A percentile compares a stretch with the other conserved stretches of the same genome.
These are phyloP conservation scores for Tauraco hartlaubi DNA, from an alignment of 2,797 vertebrate genomes.

Conservation along the genomic window DNA sequence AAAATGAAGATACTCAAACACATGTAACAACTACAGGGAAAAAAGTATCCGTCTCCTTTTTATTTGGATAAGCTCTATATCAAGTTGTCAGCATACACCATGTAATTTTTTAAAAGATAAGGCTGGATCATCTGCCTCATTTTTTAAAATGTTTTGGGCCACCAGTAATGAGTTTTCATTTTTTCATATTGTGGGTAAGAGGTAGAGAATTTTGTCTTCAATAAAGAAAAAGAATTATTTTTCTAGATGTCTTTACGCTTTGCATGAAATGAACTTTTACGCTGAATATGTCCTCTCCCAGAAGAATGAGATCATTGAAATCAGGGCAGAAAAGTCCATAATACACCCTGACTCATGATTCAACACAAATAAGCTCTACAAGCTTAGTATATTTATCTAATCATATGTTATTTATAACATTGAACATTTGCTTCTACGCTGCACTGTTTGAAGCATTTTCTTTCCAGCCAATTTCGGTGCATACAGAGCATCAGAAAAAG, in stretches of 20 bases:
- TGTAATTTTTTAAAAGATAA: background rate
- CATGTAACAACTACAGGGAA: background rate
- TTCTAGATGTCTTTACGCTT: background rate
- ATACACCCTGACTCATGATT: constrained; percentile 47
- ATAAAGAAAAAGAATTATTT: background rate
- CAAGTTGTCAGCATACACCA: background rate
- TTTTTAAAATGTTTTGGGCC: background rate
- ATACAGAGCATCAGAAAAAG: constrained; percentile 30
- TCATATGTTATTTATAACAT: constrained; percentile 50
- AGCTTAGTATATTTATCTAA: constrained; percentile 15
- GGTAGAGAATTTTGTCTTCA: background rate
- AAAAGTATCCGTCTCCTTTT: background rate
- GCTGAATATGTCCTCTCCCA: background rate
- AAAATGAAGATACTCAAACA: background rate
- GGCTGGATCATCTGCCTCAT: background rate
- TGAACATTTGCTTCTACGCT: constrained; percentile 40
- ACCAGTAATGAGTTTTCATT: background rate
- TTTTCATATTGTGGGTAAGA: background rate
- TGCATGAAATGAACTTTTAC: background rate
- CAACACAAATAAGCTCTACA: constrained; percentile 46
- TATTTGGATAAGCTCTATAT: background rate
- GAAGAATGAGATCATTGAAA: constrained; percentile 33
- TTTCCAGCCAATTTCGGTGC: constrained; percentile 6
- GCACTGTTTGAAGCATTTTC: constrained; percentile 17
- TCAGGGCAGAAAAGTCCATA: constrained; percentile 5